Evolutionary conservation across 2,888 invertebrate species (phyloP).

Genomic region (Tetranychus piercei): DNA sequence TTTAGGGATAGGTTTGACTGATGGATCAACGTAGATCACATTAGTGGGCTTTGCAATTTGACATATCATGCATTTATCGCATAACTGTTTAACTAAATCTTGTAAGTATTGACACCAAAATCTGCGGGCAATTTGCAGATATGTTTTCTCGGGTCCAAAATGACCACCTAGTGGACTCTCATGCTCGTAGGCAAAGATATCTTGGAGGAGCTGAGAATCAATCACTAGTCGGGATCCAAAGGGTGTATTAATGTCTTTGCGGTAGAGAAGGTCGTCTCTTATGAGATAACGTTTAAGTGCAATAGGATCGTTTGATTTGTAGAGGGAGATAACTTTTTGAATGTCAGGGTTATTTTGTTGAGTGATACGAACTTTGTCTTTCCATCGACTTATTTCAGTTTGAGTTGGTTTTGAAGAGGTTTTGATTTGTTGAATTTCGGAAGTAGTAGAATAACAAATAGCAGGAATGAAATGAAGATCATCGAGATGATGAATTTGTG

Average conservation of each 20-base stretch:
- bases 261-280: not conserved
- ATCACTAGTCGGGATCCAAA: not conserved
- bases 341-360: not conserved
- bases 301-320: not conserved
- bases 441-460: too few species aligned
- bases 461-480: not conserved
- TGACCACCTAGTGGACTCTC: not conserved
- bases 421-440: too few species aligned
- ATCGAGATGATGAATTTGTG: not conserved
- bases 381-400: too few species aligned
- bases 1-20: too few species aligned
- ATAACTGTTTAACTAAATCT: not conserved
- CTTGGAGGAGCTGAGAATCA: not conserved
- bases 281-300: not conserved
- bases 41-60: not conserved
- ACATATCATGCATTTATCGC: not conserved
- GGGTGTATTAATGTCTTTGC: not conserved
- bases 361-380: not conserved
- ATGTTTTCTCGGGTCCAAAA: not conserved
- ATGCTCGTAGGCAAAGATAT: not conserved
- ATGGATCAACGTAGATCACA: too few species aligned
- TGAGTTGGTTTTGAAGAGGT: too few species aligned
- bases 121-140: not conserved
- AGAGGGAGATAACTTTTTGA: not conserved
- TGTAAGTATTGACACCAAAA: not conserved